These are phyloP conservation scores for Ctenopoma multispine DNA, from an alignment of 2,797 vertebrate genomes.

Conservation along the genomic window DNA sequence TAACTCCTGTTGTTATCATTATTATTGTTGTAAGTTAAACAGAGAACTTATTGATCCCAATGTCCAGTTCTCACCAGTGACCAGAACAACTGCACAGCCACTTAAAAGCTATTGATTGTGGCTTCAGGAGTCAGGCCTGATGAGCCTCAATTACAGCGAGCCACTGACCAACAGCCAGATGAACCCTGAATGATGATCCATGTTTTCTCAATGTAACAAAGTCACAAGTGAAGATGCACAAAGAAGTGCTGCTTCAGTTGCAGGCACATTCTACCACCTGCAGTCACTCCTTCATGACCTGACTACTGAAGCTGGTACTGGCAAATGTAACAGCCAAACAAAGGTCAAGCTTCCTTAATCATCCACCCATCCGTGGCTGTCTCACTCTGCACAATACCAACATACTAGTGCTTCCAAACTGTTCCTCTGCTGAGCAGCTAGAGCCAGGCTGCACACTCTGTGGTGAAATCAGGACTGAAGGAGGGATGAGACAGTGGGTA, in stretches of 20 bases:
- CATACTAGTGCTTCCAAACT: constrained; percentile 14
- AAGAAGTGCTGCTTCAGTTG: neutral
- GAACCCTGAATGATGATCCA: constrained; percentile 5
- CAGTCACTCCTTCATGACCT: neutral
- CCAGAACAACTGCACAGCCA: constrained; percentile 74
- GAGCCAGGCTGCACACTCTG: constrained; percentile 20
- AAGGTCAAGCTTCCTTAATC: constrained; percentile 33
- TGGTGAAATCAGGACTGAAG: constrained; percentile 28
- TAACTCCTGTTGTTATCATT: constrained; percentile 25
- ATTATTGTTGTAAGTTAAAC: constrained; percentile 55
- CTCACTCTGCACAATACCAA: constrained; percentile 23
- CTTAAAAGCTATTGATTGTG: constrained; percentile 82
- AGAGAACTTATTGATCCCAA: constrained; percentile 78
- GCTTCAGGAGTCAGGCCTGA: constrained; percentile 67
- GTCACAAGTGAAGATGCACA: neutral
- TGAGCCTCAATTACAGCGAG: constrained; percentile 68
- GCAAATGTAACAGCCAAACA: neutral
- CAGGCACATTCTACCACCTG: too few relatives aligned
- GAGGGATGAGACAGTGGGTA: constrained; percentile 42
- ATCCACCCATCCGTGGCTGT: neutral
- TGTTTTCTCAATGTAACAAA: neutral
- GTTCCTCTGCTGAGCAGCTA: constrained; percentile 7
- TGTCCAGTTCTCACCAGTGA: constrained; percentile 80
- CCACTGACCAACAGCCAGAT: constrained; percentile 10
- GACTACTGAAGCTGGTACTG: neutral